phyloP scores from a whole-genome alignment of 2,888 invertebrate genomes.

The Drosophila hamatofila region DNA sequence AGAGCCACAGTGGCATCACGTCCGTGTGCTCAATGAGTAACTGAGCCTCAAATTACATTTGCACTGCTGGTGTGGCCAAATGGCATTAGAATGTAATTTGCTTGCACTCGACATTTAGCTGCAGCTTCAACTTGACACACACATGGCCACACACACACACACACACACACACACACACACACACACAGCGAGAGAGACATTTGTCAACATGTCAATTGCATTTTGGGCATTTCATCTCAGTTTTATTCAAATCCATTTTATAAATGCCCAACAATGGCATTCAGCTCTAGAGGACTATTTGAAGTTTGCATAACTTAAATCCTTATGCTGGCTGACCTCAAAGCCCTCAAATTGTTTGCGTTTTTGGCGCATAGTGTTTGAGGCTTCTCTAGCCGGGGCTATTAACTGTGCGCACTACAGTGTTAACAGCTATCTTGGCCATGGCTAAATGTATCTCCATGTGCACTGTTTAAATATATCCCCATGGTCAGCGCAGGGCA shows the following conservation, averaged over 20 bases:
- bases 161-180: not conserved
- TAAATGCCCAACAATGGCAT: slow-evolving; percentile 28
- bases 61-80: slow-evolving; percentile 32
- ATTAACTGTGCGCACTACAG: not conserved
- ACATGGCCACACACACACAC: not conserved
- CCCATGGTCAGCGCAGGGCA: not conserved
- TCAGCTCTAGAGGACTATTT: slow-evolving; percentile 6
- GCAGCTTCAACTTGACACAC: not conserved
- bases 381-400: not conserved
- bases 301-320: slow-evolving; percentile 16
- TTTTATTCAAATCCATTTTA: slow-evolving; percentile 26
- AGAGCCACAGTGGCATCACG: slow-evolving; percentile 1
- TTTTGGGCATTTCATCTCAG: slow-evolving; percentile 30
- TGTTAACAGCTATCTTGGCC: not conserved
- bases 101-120: slow-evolving; percentile 17
- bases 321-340: not conserved
- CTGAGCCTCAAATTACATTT: slow-evolving; percentile 46
- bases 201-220: slow-evolving; percentile 27
- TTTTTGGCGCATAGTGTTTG: not conserved
- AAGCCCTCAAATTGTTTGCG: slow-evolving; percentile 9
- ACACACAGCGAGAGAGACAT: not conserved
- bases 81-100: slow-evolving; percentile 53
- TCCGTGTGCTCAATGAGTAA: slow-evolving; percentile 15
- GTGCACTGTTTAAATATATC: not conserved
- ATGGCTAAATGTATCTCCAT: not conserved